Evolutionary conservation across 2,888 invertebrate genomes (phyloP), one percentile per base, ranked within the genome.

Genomic region (Zeuzera pyrina): DNA sequence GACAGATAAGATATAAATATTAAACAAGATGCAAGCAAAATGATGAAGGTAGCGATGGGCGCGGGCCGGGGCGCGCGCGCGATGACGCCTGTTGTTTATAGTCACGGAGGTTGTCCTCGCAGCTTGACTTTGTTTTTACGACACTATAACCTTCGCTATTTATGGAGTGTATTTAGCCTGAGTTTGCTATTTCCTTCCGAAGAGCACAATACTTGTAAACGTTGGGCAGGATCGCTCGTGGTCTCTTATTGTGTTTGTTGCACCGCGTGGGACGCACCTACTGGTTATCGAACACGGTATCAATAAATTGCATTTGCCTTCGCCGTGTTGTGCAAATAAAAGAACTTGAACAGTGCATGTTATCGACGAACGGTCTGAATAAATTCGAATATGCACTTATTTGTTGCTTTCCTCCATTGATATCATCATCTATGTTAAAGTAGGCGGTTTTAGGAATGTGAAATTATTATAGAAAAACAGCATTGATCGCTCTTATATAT

Each of bases 221-320:
- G 61, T 57, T 48, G 50, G 48, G 48, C 47, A 42, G 43, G 57
- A 8, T 22, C 53, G 49, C 59, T 47, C 45, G 52, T 54, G 58
- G 57, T 64, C 58, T 58, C 12, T 22, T 13, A 27, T 67, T 62
- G 57, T 47, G 43, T 38, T 27, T 26, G 35, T 49, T 30, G 45
- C 53, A 36, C 43, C 56, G 76, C 81, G 81, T 79, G 77, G 78
- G 78, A 49, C 49, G 77, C 53, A 60, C 65, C 78, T 77, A 70
- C 77, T 74, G 77, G 68, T 60, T 79, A 81, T 81, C 79, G 67
- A 60, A 59, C 62, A 63, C 70, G 57, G 70, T 65, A 72, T 73
- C 76, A 77, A 83, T 83, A 81, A 83, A 81, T 83, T 81, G 72
- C 67, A 72, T 70, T 72, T 70, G 73, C 64, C 65, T 69, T 65